Evolutionary conservation across 2,888 invertebrate genomes (phyloP).

Genomic region (Thymelicus acteon): DNA sequence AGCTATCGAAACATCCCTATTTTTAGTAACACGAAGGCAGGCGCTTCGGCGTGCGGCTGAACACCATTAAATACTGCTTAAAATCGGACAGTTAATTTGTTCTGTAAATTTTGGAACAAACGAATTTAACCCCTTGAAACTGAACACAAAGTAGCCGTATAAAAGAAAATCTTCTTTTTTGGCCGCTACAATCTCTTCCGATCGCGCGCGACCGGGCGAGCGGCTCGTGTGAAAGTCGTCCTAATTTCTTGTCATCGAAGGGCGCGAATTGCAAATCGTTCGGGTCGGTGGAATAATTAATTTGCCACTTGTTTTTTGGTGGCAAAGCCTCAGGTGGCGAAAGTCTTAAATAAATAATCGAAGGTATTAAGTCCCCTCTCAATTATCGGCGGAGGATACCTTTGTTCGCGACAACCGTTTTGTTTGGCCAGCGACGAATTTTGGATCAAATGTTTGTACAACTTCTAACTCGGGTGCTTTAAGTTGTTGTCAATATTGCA

Average conservation of each 20-base stretch:
- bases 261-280: conserved; percentile 41
- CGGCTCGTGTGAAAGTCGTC: conserved; percentile 11
- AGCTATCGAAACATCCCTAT: not conserved
- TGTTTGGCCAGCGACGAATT: conserved; percentile 35
- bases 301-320: conserved; percentile 64
- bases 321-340: conserved; percentile 73
- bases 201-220: not conserved
- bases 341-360: conserved; percentile 79
- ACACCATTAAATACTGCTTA: conserved; percentile 34
- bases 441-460: conserved; percentile 37
- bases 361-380: conserved; percentile 72
- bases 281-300: conserved; percentile 53
- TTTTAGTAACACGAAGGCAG: conserved; percentile 12
- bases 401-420: conserved; percentile 48
- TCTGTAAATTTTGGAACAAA: conserved; percentile 41
- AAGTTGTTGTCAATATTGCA: too few relatives aligned
- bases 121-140: conserved; percentile 38
- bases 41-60: conserved; percentile 17
- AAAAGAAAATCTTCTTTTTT: conserved; percentile 44
- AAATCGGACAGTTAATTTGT: conserved; percentile 38
- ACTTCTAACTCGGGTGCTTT: conserved; percentile 8
- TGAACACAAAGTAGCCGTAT: conserved; percentile 39
- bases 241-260: conserved; percentile 20
- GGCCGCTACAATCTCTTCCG: conserved; percentile 37
- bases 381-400: conserved; percentile 61